Evolutionary conservation across 2,888 invertebrate species (phyloP), one percentile per base, ranked within the genome.

Genomic region (Chrysolina haemoptera): DNA sequence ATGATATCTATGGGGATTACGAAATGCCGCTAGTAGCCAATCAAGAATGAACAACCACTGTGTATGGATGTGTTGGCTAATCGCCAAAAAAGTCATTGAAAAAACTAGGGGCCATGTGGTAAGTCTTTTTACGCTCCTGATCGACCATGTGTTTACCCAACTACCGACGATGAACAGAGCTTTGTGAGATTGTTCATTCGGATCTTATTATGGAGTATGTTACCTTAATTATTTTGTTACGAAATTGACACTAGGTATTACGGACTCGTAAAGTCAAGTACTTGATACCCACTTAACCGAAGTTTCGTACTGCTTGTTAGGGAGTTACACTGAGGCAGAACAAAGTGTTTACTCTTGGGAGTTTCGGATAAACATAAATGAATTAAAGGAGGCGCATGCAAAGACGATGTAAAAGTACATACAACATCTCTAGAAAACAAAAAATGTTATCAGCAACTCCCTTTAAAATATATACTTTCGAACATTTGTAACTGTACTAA

Each of bases 161-260:
- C 53, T 53, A 59, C 35, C 35, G 27, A 27, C 59, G 22, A 35
- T 27, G 59, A 59, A 35, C 59, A 53, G 59, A 27, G 59, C 35
- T 22, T 1, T 27, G 59, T 27, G 59, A 59, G 27, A 59, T 59
- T n/a, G 59, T 59, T 14, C 35, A 59, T 59, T 59, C 59, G 27
- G 6, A 35, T 59, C 59, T 59, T 59, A 59, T 59, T 59, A 59
- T 35, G 59, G 59, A 59, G 59, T 59, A 59, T 59, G 59, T 59
- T 59, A 35, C 59, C 59, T 59, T 35, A 59, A 59, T 59, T 59
- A 59, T 59, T 59, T 59, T 16, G 27, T 59, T 59, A 59, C 35
- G 27, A 59, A 59, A 59, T 59, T 59, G 59, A 22, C 59, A 59
- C 59, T 59, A 35, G 59, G 59, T 16, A 59, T 59, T 35, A 59